A percentile compares a stretch with the other conserved stretches of the same genome.
Evolutionary conservation across 2,797 vertebrate species (phyloP).

Genomic region (Diplodus puntazzo): DNA sequence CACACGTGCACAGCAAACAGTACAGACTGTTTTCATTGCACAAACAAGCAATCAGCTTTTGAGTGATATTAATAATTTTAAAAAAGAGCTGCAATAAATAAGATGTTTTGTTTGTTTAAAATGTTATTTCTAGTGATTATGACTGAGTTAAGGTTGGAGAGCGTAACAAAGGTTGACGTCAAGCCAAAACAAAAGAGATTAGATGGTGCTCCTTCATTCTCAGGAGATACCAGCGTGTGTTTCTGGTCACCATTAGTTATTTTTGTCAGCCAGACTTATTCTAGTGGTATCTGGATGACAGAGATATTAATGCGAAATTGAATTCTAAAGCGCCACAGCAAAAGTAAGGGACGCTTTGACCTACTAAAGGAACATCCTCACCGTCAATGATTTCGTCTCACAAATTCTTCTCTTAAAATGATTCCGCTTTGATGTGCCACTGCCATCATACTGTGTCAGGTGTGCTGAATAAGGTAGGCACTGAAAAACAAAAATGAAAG

Average conservation of each 20-base stretch:
- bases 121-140: neutral
- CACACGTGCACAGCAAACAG: conserved; percentile 41
- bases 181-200: neutral
- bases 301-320: too few relatives aligned
- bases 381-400: too few relatives aligned
- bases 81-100: neutral
- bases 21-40: neutral
- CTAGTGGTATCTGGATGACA: too few relatives aligned
- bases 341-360: too few relatives aligned
- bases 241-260: neutral
- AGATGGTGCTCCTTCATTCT: neutral
- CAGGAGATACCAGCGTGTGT: neutral
- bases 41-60: neutral
- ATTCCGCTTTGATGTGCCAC: neutral
- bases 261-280: too few relatives aligned
- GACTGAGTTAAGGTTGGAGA: neutral
- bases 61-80: neutral
- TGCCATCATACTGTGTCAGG: neutral
- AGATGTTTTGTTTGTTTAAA: neutral
- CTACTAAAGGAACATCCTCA: too few relatives aligned
- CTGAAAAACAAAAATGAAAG: neutral
- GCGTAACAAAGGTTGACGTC: too few relatives aligned
- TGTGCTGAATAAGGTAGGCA: too few relatives aligned
- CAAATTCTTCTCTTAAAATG: neutral
- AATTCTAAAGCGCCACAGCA: too few relatives aligned